Evolutionary conservation across 2,113 vertebrate genomes (phyloP).

Genomic region (Xiphophorus couchianus): DNA sequence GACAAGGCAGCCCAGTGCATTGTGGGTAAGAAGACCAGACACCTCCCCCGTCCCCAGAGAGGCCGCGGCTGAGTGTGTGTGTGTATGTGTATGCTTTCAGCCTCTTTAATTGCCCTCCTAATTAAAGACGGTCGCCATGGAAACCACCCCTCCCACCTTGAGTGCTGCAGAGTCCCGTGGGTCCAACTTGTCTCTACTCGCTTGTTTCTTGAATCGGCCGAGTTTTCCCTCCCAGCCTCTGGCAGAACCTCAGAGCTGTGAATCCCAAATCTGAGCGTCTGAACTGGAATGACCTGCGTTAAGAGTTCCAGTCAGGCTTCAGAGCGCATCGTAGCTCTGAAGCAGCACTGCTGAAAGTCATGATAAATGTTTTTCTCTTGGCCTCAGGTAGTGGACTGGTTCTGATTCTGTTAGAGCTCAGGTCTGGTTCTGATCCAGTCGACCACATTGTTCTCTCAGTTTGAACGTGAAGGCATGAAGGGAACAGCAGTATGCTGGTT

Average conservation of each 20-base stretch:
- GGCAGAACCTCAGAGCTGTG: background rate
- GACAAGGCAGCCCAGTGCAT: constrained; percentile 42
- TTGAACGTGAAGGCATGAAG: too few relatives aligned
- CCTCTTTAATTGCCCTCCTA: constrained; percentile 68
- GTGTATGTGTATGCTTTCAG: constrained; percentile 26
- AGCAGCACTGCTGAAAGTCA: too few relatives aligned
- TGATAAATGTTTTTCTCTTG: too few relatives aligned
- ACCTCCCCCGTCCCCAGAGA: constrained; percentile 40
- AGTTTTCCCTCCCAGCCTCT: background rate
- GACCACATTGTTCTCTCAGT: too few relatives aligned
- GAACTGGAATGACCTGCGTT: too few relatives aligned
- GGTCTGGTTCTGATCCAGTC: too few relatives aligned
- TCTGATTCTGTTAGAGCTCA: too few relatives aligned
- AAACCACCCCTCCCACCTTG: constrained; percentile 42
- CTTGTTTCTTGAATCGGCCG: constrained; percentile 2
- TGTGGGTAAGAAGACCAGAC: constrained; percentile 54
- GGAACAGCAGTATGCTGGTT: too few relatives aligned
- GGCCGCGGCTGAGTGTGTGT: constrained; percentile 28
- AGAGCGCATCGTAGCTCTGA: too few relatives aligned
- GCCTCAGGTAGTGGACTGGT: too few relatives aligned
- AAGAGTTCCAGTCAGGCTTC: too few relatives aligned
- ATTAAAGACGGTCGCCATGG: constrained; percentile 69
- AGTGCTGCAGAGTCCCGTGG: constrained; percentile 34
- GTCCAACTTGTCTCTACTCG: constrained; percentile 16
- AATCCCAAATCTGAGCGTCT: background rate